Conservation (phyloP, 2,888 invertebrate genomes). For the Nemotelus nigrinus region DNA sequence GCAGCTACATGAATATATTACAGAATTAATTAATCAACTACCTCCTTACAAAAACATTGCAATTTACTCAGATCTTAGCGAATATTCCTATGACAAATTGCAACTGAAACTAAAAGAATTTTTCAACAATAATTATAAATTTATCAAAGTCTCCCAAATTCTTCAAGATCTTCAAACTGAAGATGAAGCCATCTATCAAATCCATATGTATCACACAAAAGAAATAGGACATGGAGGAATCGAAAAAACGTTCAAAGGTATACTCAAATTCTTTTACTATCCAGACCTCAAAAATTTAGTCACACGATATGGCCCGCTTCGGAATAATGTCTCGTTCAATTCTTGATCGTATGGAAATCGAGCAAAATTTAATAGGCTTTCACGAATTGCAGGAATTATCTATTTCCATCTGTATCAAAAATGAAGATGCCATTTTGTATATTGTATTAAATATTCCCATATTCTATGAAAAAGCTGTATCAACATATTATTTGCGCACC, state of each 20-base stretch:
- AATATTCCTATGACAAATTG: conserved; percentile 1
- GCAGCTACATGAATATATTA: not conserved
- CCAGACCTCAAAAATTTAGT: conserved; percentile 12
- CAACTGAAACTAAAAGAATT: conserved; percentile 17
- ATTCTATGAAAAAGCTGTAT: conserved; percentile 1
- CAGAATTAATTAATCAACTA: conserved; percentile 6
- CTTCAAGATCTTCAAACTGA: conserved; percentile 14
- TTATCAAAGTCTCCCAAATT: conserved; percentile 3
- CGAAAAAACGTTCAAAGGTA: conserved; percentile 12
- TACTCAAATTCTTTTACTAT: not conserved
- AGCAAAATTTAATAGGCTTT: conserved; percentile 18
- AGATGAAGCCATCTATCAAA: conserved; percentile 19
- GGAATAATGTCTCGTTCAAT: not conserved
- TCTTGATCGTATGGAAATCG: not conserved
- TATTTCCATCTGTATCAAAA: not conserved
- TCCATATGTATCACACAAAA: conserved; percentile 22
- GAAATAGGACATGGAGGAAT: conserved; percentile 26
- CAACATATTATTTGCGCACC: conserved; percentile 17
- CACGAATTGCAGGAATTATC: not conserved
- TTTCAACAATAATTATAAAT: conserved; percentile 6
- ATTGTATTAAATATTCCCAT: conserved; percentile 1
- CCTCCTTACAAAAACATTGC: conserved; percentile 15
- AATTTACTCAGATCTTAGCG: conserved; percentile 15
- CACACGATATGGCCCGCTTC: conserved; percentile 1
- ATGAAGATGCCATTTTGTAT: not conserved